Evolutionary conservation across 1,140 invertebrate species (phyloP).

Genomic region (Drosophila pallidifrons): DNA sequence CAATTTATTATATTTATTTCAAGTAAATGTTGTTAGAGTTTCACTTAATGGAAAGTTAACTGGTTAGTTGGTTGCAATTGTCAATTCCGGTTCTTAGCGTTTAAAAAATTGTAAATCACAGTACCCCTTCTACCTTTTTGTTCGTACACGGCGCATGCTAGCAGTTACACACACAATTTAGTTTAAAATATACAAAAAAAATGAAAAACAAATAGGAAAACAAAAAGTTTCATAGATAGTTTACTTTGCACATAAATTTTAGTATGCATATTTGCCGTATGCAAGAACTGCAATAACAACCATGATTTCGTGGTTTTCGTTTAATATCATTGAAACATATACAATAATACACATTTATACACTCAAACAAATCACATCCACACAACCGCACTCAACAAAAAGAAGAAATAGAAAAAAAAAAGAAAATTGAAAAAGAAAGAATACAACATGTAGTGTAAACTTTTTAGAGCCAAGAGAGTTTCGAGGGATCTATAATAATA

Average conservation of each 20-base stretch:
- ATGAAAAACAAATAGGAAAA: neutral
- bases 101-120: neutral
- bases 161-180: neutral
- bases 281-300: constrained; percentile 43
- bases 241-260: constrained; percentile 34
- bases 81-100: neutral
- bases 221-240: constrained; percentile 28
- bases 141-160: constrained; percentile 2
- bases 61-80: constrained; percentile 9
- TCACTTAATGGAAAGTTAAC: no score
- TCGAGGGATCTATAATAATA: constrained; percentile 75
- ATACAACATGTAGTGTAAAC: constrained; percentile 69
- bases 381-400: constrained; percentile 41
- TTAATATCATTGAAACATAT: constrained; percentile 36
- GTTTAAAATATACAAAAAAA: constrained; percentile 11
- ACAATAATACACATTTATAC: constrained; percentile 33
- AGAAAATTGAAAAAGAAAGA: constrained; percentile 36
- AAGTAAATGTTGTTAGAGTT: no score
- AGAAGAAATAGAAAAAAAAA: constrained; percentile 35
- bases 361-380: constrained; percentile 20
- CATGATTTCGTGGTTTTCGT: constrained; percentile 20
- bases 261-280: constrained; percentile 27
- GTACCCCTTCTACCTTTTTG: neutral
- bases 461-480: constrained; percentile 66
- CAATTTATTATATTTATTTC: no score